phyloP scores from a whole-genome alignment of 2,797 vertebrate genomes.

The Schizopygopsis pylzovi region DNA sequence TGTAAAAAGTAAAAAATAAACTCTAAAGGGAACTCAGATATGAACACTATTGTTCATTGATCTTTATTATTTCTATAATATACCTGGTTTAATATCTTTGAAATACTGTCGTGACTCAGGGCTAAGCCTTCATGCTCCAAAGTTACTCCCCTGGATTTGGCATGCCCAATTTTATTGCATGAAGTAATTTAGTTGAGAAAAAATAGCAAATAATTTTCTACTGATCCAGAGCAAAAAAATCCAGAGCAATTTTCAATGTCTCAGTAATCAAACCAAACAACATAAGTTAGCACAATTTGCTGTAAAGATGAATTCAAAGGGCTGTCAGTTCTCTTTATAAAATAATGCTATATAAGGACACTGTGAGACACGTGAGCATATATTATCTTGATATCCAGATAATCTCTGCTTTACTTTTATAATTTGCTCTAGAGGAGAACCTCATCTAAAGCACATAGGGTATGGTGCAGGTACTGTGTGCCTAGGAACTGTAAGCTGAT shows the following conservation, averaged over 20 bases:
- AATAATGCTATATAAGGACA: constrained; percentile 7
- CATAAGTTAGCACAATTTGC: not conserved
- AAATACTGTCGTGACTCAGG: not conserved
- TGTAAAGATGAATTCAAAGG: not conserved
- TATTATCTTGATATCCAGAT: constrained; percentile 50
- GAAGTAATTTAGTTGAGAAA: not conserved
- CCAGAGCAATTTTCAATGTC: not conserved
- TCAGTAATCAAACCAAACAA: not conserved
- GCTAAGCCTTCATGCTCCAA: not conserved
- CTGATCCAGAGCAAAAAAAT: not conserved
- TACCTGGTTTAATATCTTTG: not conserved
- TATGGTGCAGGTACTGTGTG: constrained; percentile 15
- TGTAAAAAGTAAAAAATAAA: not conserved
- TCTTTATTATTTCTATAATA: not conserved
- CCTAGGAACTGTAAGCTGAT: constrained; percentile 64
- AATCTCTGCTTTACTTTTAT: constrained; percentile 68
- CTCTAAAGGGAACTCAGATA: not conserved
- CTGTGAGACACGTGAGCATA: not conserved
- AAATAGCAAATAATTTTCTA: not conserved
- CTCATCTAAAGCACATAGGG: constrained; percentile 33
- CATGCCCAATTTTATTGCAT: not conserved
- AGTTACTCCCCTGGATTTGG: not conserved
- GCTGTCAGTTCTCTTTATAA: not conserved
- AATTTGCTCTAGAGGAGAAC: constrained; percentile 16
- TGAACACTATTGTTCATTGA: not conserved